Conservation (phyloP, 2,113 vertebrate genomes). For the Bambusicola thoracicus region DNA sequence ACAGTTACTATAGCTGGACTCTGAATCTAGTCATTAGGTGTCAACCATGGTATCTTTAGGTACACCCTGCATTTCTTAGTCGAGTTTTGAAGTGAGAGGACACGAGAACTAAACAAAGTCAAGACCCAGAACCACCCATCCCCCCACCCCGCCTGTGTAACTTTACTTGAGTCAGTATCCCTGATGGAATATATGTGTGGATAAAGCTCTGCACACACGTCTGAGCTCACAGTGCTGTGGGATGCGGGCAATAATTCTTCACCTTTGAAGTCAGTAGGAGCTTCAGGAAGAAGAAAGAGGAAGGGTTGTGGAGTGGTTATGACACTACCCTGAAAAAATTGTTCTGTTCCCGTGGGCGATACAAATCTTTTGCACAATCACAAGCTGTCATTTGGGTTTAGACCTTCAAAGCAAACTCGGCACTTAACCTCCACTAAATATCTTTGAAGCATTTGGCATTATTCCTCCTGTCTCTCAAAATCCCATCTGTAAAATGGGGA, state of each 20-base stretch:
- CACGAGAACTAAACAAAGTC: not conserved
- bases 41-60: not conserved
- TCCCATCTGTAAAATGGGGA: constrained; percentile 35
- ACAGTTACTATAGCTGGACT: not conserved
- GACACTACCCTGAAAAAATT: constrained; percentile 53
- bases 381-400: constrained; percentile 57
- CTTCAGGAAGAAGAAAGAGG: constrained; percentile 54
- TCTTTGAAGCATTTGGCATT: constrained; percentile 60
- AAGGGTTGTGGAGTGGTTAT: constrained; percentile 54
- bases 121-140: not conserved
- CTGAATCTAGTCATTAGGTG: not conserved
- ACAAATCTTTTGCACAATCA: constrained; percentile 58
- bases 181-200: constrained; percentile 23
- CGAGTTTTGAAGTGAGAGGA: not conserved
- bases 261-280: constrained; percentile 70
- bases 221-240: constrained; percentile 16
- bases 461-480: constrained; percentile 30
- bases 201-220: not conserved
- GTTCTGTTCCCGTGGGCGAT: constrained; percentile 18
- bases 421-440: constrained; percentile 52
- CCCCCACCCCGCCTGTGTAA: not conserved
- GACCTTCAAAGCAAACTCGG: constrained; percentile 57
- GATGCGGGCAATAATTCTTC: constrained; percentile 25
- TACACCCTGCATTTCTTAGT: not conserved
- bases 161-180: constrained; percentile 1